Evolutionary conservation across 2,888 invertebrate species (phyloP), one percentile per base, ranked within the genome.

Genomic region (Molorchus minor): DNA sequence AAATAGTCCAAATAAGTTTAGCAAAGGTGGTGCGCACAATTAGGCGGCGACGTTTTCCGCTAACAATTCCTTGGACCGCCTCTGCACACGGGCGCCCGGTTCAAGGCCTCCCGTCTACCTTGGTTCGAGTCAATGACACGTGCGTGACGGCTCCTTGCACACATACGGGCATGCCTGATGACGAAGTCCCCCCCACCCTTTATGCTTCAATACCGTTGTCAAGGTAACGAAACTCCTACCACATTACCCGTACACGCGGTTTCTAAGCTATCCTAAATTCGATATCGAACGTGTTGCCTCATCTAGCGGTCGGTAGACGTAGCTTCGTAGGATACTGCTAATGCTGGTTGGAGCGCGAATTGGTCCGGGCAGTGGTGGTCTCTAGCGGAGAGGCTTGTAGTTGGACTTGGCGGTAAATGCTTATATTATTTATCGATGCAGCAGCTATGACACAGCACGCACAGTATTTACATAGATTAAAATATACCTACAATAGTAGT

Each of bases 71-170:
- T 36, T 41, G 41, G 41, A 13, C 30, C 41, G 52, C 17, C 52
- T 40, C 30, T 52, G 52, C 29, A 40, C 25, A n/a, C 41, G 12
- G 30, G 41, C 41, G 38, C 58, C 58, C 67, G 70, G 74, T 75
- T 80, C 81, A 81, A 81, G 81, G 81, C 79, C 78, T 73, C 71
- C 71, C 72, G 76, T 71, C 76, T 79, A 80, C 81, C 80, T 80
- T 80, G 80, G 78, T 68, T 74, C 72, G 77, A 75, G 81, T 81
- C 81, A 81, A 80, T 81, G 81, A 81, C 81, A 80, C 73, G 80
- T 78, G 78, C 77, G 75, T 77, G 73, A 58, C 52, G 52, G 25
- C 41, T 41, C 36, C 41, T 19, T 41, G 40, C 25, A 17, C 49
- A 29, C 40, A 41, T 40, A 44, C 43, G 30, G n/a, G n/a, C n/a